Evolutionary conservation across 2,888 invertebrate genomes (phyloP), one percentile per base, ranked within the genome.

Genomic region (Diplolepis rosae): DNA sequence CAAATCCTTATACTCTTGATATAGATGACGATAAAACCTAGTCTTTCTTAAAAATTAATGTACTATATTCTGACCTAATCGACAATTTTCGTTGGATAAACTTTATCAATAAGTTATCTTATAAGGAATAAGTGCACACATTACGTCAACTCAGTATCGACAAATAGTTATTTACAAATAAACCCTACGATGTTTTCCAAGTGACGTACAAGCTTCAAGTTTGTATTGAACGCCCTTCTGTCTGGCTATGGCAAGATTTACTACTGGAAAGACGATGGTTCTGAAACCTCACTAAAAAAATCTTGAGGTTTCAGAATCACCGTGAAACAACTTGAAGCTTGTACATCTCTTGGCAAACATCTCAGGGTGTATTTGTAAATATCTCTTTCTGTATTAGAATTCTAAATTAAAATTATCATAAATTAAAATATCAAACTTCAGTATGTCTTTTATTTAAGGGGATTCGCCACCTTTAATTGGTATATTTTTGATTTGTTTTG

Each of bases 101-200:
- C 61, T n/a, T 61, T 39, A 61, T 24, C n/a, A 24, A 39, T 61
- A 61, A 61, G n/a, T 27, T 61, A 35, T 61, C 35, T 24, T 13
- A 13, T 7, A 4, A 22, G n/a, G 22, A 35, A n/a, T 61, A 61
- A 61, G 35, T 39, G 35, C 32, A 22, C n/a, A 61, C 35, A 39
- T 61, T 39, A 35, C 32, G 13, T 32, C 5, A 22, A 35, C 35
- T 56, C 32, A 18, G 32, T 24, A 56, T 56, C 32, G 24, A 39
- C 15, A 52, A 52, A 30, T 52, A n/a, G 61, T 39, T 35, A 61
- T 61, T 61, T 61, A 61, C 39, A 61, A 61, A 39, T 61, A 39
- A 61, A 61, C 61, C 39, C 35, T 30, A 5, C 22, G 61, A 24
- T 61, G 61, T 61, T 39, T 61, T 35, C 61, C 24, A 61, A 61